Percentiles rank a stretch among this genome's conserved stretches.
Evolutionary conservation across 2,797 vertebrate genomes (phyloP).

Genomic region (Antrozous pallidus): DNA sequence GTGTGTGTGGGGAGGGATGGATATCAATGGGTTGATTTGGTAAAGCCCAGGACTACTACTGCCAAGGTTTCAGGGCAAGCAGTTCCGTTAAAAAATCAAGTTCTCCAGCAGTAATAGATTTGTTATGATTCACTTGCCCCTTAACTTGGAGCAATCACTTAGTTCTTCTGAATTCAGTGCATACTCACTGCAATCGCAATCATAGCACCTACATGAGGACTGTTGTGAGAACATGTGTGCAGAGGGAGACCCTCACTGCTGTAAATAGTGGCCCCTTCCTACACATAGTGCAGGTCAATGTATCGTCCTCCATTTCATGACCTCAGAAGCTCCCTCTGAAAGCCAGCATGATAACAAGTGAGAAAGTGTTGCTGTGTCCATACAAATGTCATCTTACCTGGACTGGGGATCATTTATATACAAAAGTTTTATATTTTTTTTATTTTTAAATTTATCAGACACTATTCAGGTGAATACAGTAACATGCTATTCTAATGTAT

Average conservation of each 20-base stretch:
- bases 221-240: neutral
- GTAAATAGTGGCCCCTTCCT: neutral
- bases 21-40: neutral
- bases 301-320: neutral
- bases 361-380: neutral
- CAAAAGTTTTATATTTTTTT: neutral
- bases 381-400: neutral
- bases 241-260: neutral
- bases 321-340: neutral
- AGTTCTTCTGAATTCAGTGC: neutral
- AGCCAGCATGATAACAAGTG: neutral
- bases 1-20: too few relatives aligned
- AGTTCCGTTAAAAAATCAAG: neutral
- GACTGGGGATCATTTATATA: neutral
- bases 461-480: neutral
- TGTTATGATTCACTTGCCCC: neutral
- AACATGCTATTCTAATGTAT: neutral
- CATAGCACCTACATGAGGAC: neutral
- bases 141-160: neutral
- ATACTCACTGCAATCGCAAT: neutral
- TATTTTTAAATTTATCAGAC: neutral
- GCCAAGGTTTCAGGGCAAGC: neutral
- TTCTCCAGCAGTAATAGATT: neutral
- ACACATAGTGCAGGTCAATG: neutral
- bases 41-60: neutral